Evolutionary conservation across 2,113 vertebrate genomes (phyloP).

Genomic region (human (Homo sapiens)): DNA sequence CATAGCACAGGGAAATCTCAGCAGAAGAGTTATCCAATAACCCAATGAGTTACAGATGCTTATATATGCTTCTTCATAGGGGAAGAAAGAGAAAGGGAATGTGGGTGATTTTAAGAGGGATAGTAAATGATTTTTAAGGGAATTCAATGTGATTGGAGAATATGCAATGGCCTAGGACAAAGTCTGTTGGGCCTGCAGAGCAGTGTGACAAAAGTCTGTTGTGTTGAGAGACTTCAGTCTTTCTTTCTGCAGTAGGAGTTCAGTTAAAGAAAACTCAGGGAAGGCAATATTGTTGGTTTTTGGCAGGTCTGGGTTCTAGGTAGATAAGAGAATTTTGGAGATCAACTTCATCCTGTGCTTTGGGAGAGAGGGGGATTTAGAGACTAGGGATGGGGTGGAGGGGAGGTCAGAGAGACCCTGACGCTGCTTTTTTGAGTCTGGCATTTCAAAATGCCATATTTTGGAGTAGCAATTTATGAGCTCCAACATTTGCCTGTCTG

Average conservation of each 20-base stretch:
- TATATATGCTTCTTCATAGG: not conserved
- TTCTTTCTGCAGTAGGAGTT: not conserved
- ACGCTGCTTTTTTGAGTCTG: not conserved
- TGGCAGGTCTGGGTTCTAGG: not conserved
- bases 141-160: not conserved
- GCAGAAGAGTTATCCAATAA: not conserved
- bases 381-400: not conserved
- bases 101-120: not conserved
- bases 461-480: not conserved
- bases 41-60: not conserved
- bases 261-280: not conserved
- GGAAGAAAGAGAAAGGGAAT: not conserved
- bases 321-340: not conserved
- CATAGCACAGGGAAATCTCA: not conserved
- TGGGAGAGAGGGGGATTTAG: not conserved
- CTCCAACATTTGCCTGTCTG: not conserved
- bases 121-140: not conserved
- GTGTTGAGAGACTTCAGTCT: not conserved
- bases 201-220: not conserved
- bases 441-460: not conserved
- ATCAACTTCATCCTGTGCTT: not conserved
- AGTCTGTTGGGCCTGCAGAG: not conserved
- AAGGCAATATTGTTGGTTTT: not conserved
- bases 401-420: not conserved
- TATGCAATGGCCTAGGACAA: not conserved